Percentiles rank a stretch among this genome's conserved stretches.
phyloP scores from a whole-genome alignment of 2,888 invertebrate species.

The Yponomeuta malinellus region DNA sequence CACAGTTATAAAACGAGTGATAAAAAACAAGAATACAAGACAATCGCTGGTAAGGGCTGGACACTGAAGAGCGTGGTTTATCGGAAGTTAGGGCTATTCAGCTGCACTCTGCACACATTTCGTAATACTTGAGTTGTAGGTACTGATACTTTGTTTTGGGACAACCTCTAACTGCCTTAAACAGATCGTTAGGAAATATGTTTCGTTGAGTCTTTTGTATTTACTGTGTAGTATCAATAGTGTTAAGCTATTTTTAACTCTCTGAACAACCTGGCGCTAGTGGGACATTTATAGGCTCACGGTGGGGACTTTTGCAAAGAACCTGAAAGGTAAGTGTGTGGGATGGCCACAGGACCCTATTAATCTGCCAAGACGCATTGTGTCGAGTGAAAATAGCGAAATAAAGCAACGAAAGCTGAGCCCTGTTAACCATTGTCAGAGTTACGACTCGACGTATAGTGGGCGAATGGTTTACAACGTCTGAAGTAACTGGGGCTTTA shows the following conservation, averaged over 20 bases:
- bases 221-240: too few relatives aligned
- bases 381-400: conserved; percentile 55
- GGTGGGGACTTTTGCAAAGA: background rate
- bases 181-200: background rate
- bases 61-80: too few relatives aligned
- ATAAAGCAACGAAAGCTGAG: conserved; percentile 28
- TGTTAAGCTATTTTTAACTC: background rate
- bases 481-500: background rate
- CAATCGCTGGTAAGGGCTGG: too few relatives aligned
- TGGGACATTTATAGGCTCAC: background rate
- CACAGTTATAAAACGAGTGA: background rate
- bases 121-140: too few relatives aligned
- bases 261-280: background rate
- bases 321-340: background rate
- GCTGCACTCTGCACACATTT: too few relatives aligned
- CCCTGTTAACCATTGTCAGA: conserved; percentile 29
- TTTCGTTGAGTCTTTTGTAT: background rate
- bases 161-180: too few relatives aligned
- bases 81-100: too few relatives aligned
- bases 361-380: conserved; percentile 48
- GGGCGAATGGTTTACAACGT: conserved; percentile 30
- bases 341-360: conserved; percentile 45
- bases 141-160: too few relatives aligned
- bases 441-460: conserved; percentile 33
- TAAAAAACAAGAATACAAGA: background rate